phyloP scores from a whole-genome alignment of 1,140 invertebrate genomes.

The Druon quercuslanigerum region DNA sequence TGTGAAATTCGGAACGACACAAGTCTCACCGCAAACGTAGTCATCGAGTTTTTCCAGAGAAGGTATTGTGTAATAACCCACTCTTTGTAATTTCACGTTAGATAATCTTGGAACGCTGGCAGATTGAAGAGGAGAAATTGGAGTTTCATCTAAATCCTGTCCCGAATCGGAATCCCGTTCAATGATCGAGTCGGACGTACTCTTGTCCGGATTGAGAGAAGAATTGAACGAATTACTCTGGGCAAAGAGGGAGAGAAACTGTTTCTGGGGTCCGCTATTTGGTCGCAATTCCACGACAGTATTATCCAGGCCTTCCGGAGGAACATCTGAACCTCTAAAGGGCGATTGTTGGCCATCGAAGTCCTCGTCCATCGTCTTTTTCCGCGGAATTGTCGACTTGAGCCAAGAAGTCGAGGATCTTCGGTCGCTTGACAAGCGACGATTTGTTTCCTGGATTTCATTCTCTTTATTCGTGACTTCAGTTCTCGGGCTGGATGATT shows the following conservation, averaged over 20 bases:
- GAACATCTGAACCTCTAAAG: conserved; percentile 43
- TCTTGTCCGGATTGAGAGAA: conserved; percentile 43
- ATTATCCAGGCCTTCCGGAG: conserved; percentile 50
- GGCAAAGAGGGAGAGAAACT: conserved; percentile 4
- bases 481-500: conserved; percentile 44
- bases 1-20: conserved; percentile 92
- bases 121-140: conserved; percentile 47
- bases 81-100: conserved; percentile 80
- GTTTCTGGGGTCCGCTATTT: conserved; percentile 33
- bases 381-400: conserved; percentile 51
- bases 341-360: conserved; percentile 38
- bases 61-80: conserved; percentile 87
- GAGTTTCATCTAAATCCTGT: conserved; percentile 61
- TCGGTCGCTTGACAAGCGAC: conserved; percentile 51
- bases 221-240: conserved; percentile 37
- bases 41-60: conserved; percentile 79
- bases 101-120: conserved; percentile 76
- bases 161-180: conserved; percentile 53
- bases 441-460: conserved; percentile 51
- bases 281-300: conserved; percentile 57
- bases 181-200: conserved; percentile 31
- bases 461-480: conserved; percentile 65
- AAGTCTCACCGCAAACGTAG: conserved; percentile 80
- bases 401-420: conserved; percentile 66
- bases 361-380: conserved; percentile 43